Percentiles rank a stretch among this genome's conserved stretches.
phyloP scores from a whole-genome alignment of 2,113 vertebrate genomes.

The Naja naja region DNA sequence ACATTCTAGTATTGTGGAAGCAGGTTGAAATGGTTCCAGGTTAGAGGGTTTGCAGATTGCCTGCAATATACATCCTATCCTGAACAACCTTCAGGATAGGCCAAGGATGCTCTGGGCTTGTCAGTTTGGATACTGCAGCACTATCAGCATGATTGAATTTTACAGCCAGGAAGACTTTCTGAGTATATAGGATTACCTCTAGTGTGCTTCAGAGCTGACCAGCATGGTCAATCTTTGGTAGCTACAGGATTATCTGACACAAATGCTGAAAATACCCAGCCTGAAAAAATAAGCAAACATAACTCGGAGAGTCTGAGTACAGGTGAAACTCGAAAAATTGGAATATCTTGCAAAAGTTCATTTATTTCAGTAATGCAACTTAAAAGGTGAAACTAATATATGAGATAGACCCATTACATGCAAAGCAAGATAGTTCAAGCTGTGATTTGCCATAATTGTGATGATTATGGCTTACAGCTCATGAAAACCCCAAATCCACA shows the following conservation, averaged over 20 bases:
- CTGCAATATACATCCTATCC: background rate
- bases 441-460: no score
- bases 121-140: background rate
- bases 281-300: background rate
- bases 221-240: background rate
- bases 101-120: background rate
- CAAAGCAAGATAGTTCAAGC: no score
- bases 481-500: no score
- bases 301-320: background rate
- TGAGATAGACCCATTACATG: no score
- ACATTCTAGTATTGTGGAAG: background rate
- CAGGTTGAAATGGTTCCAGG: background rate
- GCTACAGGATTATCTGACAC: background rate
- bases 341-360: no score
- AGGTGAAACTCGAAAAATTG: no score
- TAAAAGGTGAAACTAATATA: no score
- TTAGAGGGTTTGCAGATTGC: background rate
- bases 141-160: background rate
- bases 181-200: background rate
- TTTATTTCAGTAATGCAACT: no score
- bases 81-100: background rate
- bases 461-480: no score
- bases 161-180: background rate
- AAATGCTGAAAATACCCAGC: background rate
- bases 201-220: background rate